Percentiles rank a stretch among this genome's conserved stretches.
Conservation (phyloP, 2,113 vertebrate species). For the Nothobranchius kuhntae region DNA sequence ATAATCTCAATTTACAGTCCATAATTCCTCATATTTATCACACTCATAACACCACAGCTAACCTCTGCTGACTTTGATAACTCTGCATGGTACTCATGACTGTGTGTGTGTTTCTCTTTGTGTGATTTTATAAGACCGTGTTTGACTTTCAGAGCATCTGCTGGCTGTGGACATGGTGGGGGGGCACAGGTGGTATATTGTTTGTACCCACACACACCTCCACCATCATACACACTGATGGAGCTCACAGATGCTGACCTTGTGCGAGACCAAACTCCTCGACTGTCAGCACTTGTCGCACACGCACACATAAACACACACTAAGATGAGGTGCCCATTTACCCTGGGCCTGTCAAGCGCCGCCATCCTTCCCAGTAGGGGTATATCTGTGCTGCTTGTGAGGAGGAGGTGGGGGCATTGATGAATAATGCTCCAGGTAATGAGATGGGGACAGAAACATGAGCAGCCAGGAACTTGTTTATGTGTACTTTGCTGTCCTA, state of each 20-base stretch:
- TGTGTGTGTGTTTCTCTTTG: slow-evolving; percentile 27
- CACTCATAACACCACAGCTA: slow-evolving; percentile 56
- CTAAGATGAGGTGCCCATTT: slow-evolving; percentile 55
- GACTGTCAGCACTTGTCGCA: slow-evolving; percentile 71
- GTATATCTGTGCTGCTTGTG: slow-evolving; percentile 48
- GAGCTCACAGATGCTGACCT: slow-evolving; percentile 70
- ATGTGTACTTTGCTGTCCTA: slow-evolving; percentile 34
- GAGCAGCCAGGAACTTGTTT: slow-evolving; percentile 52
- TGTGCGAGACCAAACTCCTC: slow-evolving; percentile 66
- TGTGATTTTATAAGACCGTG: slow-evolving; percentile 34
- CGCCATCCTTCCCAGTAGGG: slow-evolving; percentile 63
- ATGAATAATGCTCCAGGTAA: slow-evolving; percentile 75
- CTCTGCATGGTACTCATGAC: slow-evolving; percentile 58
- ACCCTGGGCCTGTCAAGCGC: slow-evolving; percentile 57
- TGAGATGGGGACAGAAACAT: slow-evolving; percentile 59
- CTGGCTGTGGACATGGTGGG: slow-evolving; percentile 69
- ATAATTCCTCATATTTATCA: slow-evolving; percentile 69
- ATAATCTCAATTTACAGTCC: slow-evolving; percentile 55
- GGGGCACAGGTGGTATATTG: slow-evolving; percentile 76
- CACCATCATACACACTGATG: slow-evolving; percentile 44
- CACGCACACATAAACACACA: slow-evolving; percentile 38
- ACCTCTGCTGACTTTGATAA: slow-evolving; percentile 76
- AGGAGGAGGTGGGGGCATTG: slow-evolving; percentile 37
- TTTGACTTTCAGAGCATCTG: slow-evolving; percentile 80
- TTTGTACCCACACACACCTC: slow-evolving; percentile 55